These are phyloP conservation scores for Penaeus chinensis DNA, from an alignment of 1,140 invertebrate genomes.

Conservation along the genomic window DNA sequence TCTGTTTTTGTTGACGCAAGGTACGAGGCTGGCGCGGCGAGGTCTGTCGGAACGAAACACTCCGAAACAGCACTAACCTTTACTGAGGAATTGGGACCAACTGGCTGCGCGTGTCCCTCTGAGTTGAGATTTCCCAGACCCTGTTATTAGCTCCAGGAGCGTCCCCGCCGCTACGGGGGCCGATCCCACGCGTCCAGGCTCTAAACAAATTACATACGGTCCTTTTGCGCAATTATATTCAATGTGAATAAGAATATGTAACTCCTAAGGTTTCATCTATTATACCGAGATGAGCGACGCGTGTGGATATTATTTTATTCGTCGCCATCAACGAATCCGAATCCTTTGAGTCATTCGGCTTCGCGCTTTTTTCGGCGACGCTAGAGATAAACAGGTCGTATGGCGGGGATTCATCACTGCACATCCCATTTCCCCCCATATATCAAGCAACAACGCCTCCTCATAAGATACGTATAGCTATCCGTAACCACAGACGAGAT, in stretches of 20 bases:
- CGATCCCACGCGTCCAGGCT: neutral
- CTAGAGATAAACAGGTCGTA: no score
- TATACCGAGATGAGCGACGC: no score
- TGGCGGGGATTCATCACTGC: no score
- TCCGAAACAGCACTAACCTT: neutral
- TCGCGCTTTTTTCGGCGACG: no score
- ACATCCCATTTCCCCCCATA: no score
- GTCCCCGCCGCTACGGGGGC: slow-evolving; percentile 13
- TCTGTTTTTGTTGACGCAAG: neutral
- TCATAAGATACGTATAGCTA: no score
- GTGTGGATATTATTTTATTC: no score
- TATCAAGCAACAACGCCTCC: no score
- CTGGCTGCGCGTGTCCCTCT: slow-evolving; percentile 38
- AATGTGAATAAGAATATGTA: neutral
- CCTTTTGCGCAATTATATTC: neutral
- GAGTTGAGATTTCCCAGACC: slow-evolving; percentile 58
- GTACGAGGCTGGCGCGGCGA: neutral
- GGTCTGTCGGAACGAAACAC: neutral
- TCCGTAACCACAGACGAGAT: no score
- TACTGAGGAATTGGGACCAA: neutral
- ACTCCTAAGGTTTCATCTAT: neutral
- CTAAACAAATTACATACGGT: slow-evolving; percentile 35
- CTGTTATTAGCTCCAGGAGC: slow-evolving; percentile 43
- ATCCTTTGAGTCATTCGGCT: no score
- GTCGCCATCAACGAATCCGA: no score